Conservation (phyloP, 2,113 vertebrate genomes). For the Marmota monax region DNA sequence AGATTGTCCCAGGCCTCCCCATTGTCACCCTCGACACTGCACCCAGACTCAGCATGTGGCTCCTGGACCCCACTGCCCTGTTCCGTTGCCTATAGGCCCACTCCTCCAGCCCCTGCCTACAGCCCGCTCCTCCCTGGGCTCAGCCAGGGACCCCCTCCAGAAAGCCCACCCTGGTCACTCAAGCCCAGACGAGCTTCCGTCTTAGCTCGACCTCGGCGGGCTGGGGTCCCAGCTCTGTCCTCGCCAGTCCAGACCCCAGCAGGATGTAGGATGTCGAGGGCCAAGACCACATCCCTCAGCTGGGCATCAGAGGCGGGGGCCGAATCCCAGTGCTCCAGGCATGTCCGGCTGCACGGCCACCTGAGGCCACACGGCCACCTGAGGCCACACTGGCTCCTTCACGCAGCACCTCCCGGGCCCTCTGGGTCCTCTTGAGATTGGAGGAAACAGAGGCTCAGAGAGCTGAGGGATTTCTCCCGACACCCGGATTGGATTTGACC, state of each 20-base stretch:
- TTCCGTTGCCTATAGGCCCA: not conserved
- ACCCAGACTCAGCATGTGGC: rapidly evolving
- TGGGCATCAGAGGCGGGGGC: not conserved
- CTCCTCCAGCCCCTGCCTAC: not conserved
- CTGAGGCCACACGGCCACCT: rapidly evolving
- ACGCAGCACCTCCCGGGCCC: rapidly evolving
- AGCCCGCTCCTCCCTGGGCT: not conserved
- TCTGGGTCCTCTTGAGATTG: not conserved
- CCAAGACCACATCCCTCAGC: rapidly evolving
- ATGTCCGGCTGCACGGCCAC: rapidly evolving
- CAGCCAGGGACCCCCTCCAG: not conserved
- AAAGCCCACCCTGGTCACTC: not conserved
- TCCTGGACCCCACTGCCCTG: rapidly evolving
- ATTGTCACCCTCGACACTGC: rapidly evolving
- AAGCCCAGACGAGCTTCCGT: not conserved
- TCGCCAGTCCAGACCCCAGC: not conserved
- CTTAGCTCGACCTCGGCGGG: not conserved
- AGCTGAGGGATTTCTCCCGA: not conserved
- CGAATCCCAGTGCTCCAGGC: rapidly evolving
- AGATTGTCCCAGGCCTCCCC: not conserved
- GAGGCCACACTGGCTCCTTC: not conserved
- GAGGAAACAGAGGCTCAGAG: not conserved
- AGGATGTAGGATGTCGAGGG: not conserved
- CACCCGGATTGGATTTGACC: not conserved
- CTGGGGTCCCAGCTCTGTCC: not conserved